Evolutionary conservation across 2,113 vertebrate species (phyloP), one percentile per base, ranked within the genome.

Genomic region (Phalacrocorax brasilianus): DNA sequence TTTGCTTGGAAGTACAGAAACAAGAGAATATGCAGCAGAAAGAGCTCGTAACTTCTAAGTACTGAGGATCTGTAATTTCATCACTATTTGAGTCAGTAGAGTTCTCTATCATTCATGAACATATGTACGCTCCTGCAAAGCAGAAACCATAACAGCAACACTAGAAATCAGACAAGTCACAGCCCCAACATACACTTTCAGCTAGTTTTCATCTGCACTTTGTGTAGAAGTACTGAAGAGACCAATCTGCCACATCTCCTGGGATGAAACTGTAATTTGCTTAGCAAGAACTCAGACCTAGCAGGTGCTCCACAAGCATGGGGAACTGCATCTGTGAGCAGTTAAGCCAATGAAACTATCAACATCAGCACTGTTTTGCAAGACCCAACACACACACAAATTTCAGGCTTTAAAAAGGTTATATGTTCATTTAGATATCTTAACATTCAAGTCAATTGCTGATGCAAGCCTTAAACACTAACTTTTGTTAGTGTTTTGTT

Each of bases 181-280:
- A 86, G 35, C 6, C 38, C 12, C 0, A 0, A 27, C 18, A 26
- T 5, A 61, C 16, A 56, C 52, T 82, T 65, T 23, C n/a, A 19
- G 44, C 11, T 65, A 18, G 16, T 40, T 88, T 70, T 72, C 44
- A 68, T 40, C 38, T 42, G 19, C 28, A 58, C 13, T 88, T 77
- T 35, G 9, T 49, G 32, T 17, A 50, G 47, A 96, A 77, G 75
- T 23, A 50, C 50, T 42, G 50, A 68, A 66, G 58, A 85, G 63
- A 71, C n/a, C 14, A 2, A 74, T 47, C 55, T 87, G n/a, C 38
- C 30, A 6, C 38, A 67, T 32, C 81, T 77, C 79, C 55, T 27
- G 32, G 49, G 66, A 85, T n/a, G 20, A 67, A 79, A 81, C 5
- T 38, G 19, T 30, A 49, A 47, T 71, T 81, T 68, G 33, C 40